Base-by-base conservation (phyloP, 1,140 invertebrate genomes). In the Temnothorax curvispinosus region DNA sequence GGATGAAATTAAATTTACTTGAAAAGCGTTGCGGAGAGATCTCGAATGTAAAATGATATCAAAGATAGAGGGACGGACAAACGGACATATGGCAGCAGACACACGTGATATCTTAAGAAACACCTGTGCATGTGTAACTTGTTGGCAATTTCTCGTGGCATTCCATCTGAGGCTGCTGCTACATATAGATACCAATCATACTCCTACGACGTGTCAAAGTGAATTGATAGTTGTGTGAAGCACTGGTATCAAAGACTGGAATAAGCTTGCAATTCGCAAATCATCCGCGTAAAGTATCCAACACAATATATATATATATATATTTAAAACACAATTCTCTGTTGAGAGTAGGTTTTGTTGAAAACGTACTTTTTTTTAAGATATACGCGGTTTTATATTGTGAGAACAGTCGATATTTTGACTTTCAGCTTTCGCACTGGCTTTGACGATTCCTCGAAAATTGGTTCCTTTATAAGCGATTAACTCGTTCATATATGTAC, bases 91-190 rank as follows among this genome's bases (percentile, higher is more conserved):
- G 67, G 80, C 8, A 78, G 21, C 47, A 80, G 47, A 44, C 58
- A 27, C 94, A 94, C 93, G 92, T 94, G 93, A 94, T 84, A 84
- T 94, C 94, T 85, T 62, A 50, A 90, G 88, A 93, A 95, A 95
- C 94, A 95, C 94, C 94, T 95, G 94, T 94, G 90, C 94, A 94
- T 94, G 92, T 93, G 94, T 92, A 89, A 80, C 88, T 92, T 84
- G 69, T 91, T 74, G 90, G 72, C 54, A 91, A 91, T 92, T 92
- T 88, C 50, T 84, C 85, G 91, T 77, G 76, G 64, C 87, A 93
- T 92, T 93, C 86, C 77, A 77, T 65, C 78, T 75, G 86, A 92
- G 84, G 75, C 77, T 71, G 87, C 80, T 89, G 91, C 90, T 87
- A 74, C 56, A 92, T 90, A 87, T 91, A 87, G 89, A 89, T 89